These are phyloP conservation scores for Scrobipalpa atriplicella DNA, from an alignment of 2,888 invertebrate genomes.

Conservation along the genomic window DNA sequence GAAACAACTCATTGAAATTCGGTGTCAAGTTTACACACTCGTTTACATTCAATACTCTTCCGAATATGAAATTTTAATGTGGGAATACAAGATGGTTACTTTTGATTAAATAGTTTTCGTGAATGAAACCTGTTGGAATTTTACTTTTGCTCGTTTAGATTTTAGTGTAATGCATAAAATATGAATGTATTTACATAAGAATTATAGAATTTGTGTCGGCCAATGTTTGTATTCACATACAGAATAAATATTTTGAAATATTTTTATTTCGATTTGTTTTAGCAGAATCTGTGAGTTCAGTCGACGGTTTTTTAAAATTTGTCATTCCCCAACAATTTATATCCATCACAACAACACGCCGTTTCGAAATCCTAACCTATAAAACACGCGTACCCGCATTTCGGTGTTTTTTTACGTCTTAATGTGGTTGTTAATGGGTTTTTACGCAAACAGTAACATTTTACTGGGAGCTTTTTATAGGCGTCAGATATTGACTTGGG, in stretches of 20 bases:
- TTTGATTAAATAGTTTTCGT: slow-evolving; percentile 14
- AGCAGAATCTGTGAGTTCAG: not conserved
- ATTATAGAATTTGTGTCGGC: not conserved
- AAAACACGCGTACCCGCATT: slow-evolving; percentile 38
- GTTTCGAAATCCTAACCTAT: slow-evolving; percentile 10
- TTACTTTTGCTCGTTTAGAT: not conserved
- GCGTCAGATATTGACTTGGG: slow-evolving; percentile 43
- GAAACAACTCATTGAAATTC: slow-evolving; percentile 35
- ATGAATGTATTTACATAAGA: not conserved
- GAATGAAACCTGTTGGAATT: slow-evolving; percentile 1
- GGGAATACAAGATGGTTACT: slow-evolving; percentile 23
- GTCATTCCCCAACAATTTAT: not conserved
- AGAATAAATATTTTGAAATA: not conserved
- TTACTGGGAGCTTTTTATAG: slow-evolving; percentile 52
- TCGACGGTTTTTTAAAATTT: not conserved
- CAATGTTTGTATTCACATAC: not conserved
- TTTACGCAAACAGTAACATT: slow-evolving; percentile 60
- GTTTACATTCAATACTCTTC: slow-evolving; percentile 25
- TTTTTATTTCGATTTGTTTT: not conserved
- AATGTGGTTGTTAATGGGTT: slow-evolving; percentile 66
- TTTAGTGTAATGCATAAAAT: slow-evolving; percentile 9
- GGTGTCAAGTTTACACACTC: slow-evolving; percentile 39
- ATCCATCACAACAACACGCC: not conserved
- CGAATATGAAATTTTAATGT: slow-evolving; percentile 26
- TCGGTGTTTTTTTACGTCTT: slow-evolving; percentile 51